Conservation (phyloP, 2,113 vertebrate species). For the Microtus pennsylvanicus region DNA sequence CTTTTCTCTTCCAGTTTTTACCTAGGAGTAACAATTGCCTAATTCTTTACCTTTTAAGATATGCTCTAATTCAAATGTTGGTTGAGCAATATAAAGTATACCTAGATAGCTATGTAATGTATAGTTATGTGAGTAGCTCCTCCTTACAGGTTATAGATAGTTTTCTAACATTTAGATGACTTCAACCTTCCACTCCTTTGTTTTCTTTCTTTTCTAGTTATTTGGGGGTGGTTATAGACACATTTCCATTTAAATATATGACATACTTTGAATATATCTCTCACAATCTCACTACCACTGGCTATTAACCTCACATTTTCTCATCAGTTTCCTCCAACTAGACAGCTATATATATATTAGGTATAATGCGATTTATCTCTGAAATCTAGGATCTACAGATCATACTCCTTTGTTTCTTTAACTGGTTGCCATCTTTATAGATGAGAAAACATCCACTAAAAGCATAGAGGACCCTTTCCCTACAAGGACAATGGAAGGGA, state of each 20-base stretch:
- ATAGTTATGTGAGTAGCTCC: background rate
- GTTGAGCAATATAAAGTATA: background rate
- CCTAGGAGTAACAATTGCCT: background rate
- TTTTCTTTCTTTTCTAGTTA: background rate
- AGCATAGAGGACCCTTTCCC: background rate
- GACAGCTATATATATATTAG: background rate
- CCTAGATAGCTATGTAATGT: background rate
- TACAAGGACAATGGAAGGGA: no score
- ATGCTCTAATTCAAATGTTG: background rate
- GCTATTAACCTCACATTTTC: background rate
- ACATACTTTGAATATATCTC: background rate
- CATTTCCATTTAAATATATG: background rate
- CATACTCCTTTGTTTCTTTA: background rate
- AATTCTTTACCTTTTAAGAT: background rate
- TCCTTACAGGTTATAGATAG: fast-evolving
- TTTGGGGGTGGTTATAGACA: background rate
- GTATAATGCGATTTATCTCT: no score
- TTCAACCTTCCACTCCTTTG: fast-evolving
- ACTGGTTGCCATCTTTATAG: background rate
- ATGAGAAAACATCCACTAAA: background rate
- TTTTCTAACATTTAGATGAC: background rate
- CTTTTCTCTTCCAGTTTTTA: constrained; percentile 4
- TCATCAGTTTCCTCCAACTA: no score
- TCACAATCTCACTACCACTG: background rate
- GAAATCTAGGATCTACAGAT: background rate